Base-by-base conservation (phyloP, 30 jellyfish, hydroid and myxozoan genomes). In the Haliclystus octoradiatus region DNA sequence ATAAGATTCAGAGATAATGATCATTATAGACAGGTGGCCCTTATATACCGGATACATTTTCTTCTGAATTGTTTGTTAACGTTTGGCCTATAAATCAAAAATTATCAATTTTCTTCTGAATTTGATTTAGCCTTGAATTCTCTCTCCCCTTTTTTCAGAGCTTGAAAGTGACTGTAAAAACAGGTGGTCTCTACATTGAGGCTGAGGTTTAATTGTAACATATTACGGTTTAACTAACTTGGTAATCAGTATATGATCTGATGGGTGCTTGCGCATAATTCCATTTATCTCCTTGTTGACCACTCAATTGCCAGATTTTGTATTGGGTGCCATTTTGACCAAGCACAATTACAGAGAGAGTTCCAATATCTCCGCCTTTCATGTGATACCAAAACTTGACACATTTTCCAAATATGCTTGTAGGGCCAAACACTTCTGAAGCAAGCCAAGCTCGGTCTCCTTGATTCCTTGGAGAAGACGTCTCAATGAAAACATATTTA, bases 341-440 rank as follows among this genome's bases (percentile, higher is more conserved):
- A 67, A 63, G 77, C 52, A 89, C 30, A 33, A 69, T 33, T 40
- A 89, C 95, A 76, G 63, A 76, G 25, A 89, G 77, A 13, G 78
- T 75, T 19, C 98, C 98, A 66, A 89, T 89, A 69, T 62, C 92
- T 26, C 78, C 75, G 1, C 98, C 98, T 30, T 68, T 47, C 98
- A 89, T 89, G 85, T 89, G 95, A 33, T 76, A 77, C 98, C 98
- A 89, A 78, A 89, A 89, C 33, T 89, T 80, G 60, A 89, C 76
- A 73, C 98, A 89, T 7, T 95, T 75, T 1, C 98, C 95, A 23
- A 72, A 71, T n/a, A 71, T 25, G 62, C 93, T 72, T 31, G 98
- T 89, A 33, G 98, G 98, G 2, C 72, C 30, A 63, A 89, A 89
- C 79, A 78, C 95, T 64, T 89, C 98, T 12, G 98, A 89, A 63